Evolutionary conservation across 2,888 invertebrate species (phyloP), one percentile per base, ranked within the genome.

Genomic region (Nineta flava): DNA sequence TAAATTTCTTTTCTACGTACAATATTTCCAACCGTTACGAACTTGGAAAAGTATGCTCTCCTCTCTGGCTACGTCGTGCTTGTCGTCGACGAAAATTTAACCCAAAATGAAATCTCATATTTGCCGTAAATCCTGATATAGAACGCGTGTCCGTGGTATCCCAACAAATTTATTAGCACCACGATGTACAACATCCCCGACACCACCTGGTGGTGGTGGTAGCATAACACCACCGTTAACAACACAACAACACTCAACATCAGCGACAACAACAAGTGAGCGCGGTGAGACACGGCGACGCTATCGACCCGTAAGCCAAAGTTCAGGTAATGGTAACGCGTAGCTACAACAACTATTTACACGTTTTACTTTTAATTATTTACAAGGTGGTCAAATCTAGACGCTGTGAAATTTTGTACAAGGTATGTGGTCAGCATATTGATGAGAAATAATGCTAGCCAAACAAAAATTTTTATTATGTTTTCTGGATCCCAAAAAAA

Each of bases 141-240:
- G 64, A 58, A 58, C 61, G 48, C 62, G 64, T 51, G 61, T 62
- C 12, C 57, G 68, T 50, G 68, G 68, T 50, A 64, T 68, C 35
- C 66, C 67, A 38, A 66, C 64, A 35, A 65, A 65, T 55, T 60
- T 68, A 46, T 65, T 67, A 66, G 66, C 51, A 65, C 65, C 40
- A 57, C 49, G 49, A 12, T 49, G 44, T 45, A 21, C 49, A 21
- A 44, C 49, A 19, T 49, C 49, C 5, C 32, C 49, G 13, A 38
- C 45, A n/a, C 49, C 49, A 7, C 7, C 26, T 26, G 26, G 26
- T 26, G 26, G 26, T 26, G 26, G 26, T 26, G 49, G 49, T 13
- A 49, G 26, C 15, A 40, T 45, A 17, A 49, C 62, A 13, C 65
- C 66, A 5, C 65, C 65, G 9, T 63, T 65, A 12, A 62, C 64